phyloP scores from a whole-genome alignment of 2,888 invertebrate genomes.

The Drosophila cracens region DNA sequence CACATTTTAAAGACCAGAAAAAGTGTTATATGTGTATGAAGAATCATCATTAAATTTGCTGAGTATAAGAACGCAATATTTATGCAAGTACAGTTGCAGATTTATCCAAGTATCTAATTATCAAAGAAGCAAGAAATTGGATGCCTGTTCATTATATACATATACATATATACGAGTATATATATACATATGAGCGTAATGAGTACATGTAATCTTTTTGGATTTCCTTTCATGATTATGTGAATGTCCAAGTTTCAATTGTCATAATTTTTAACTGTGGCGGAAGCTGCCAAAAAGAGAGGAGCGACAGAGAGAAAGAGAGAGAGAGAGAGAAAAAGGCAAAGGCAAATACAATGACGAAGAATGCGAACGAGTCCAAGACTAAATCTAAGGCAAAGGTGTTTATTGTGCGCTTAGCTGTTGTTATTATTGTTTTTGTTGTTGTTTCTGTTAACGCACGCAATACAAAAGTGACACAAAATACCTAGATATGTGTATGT shows the following conservation, averaged over 20 bases:
- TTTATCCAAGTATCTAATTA: constrained; percentile 3
- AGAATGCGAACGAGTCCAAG: constrained; percentile 47
- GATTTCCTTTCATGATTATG: constrained; percentile 51
- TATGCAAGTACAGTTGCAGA: not conserved
- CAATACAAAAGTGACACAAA: constrained; percentile 64
- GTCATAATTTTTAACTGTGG: constrained; percentile 76
- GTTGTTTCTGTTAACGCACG: constrained; percentile 42
- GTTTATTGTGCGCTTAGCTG: constrained; percentile 58
- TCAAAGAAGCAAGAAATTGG: not conserved
- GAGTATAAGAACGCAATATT: not conserved
- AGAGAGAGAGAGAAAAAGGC: not conserved
- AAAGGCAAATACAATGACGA: constrained; percentile 17
- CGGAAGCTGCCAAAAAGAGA: constrained; percentile 65
- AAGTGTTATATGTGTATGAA: not conserved
- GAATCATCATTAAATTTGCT: not conserved
- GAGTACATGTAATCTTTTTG: constrained; percentile 54
- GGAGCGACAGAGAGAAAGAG: not conserved
- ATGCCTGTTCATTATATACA: not conserved
- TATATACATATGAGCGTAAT: constrained; percentile 42
- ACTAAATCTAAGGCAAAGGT: constrained; percentile 43
- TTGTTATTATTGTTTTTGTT: constrained; percentile 39
- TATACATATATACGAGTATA: not conserved
- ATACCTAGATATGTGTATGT: constrained; percentile 21
- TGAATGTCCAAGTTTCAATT: constrained; percentile 65
- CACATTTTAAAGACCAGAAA: not conserved